Percentiles rank a stretch among this genome's conserved stretches.
Conservation (phyloP, 2,113 vertebrate species). For the Psittacara wagleri region DNA sequence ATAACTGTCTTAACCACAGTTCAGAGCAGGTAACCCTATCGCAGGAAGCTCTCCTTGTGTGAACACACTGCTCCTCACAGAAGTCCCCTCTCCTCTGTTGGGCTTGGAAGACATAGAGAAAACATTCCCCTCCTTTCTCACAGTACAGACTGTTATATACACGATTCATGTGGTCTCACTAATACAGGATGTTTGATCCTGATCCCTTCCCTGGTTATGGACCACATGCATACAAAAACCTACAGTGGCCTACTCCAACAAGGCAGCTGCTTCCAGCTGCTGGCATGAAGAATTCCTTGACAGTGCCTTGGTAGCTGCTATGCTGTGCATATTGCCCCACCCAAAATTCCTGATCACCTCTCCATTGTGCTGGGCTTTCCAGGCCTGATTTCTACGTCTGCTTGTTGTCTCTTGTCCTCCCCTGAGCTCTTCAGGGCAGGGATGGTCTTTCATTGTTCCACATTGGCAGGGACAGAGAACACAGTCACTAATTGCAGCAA, state of each 20-base stretch:
- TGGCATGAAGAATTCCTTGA: not conserved
- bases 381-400: not conserved
- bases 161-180: not conserved
- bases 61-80: not conserved
- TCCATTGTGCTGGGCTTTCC: not conserved
- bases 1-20: not conserved
- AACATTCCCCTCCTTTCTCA: not conserved
- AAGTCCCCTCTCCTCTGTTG: not conserved
- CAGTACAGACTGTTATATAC: fast-evolving
- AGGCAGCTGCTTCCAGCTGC: not conserved
- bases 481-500: not conserved
- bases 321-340: not conserved
- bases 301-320: not conserved
- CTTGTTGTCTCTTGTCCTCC: not conserved
- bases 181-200: not conserved
- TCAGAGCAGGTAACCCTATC: not conserved
- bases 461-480: not conserved
- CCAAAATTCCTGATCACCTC: not conserved
- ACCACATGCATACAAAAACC: not conserved
- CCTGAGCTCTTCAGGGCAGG: not conserved
- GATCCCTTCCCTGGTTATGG: not conserved
- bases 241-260: not conserved
- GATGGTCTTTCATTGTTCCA: not conserved
- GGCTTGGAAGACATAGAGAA: not conserved
- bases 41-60: not conserved